These are phyloP conservation scores for Peromyscus maniculatus DNA, from an alignment of 2,113 vertebrate genomes.

Conservation along the genomic window DNA sequence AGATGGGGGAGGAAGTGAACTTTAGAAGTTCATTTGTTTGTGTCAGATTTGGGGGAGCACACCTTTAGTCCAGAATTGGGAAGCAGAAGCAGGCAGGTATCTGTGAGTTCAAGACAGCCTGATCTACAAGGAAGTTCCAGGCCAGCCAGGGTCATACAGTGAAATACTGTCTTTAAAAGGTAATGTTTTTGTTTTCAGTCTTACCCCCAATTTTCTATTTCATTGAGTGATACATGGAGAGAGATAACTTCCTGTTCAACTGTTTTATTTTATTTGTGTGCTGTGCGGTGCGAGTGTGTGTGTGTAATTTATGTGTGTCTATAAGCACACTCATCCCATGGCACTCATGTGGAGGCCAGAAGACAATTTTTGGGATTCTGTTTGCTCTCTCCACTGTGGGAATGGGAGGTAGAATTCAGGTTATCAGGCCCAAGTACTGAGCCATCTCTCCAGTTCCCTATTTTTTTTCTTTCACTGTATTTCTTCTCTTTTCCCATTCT, in stretches of 20 bases:
- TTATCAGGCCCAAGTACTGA: neutral
- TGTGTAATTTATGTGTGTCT: neutral
- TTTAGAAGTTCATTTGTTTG: neutral
- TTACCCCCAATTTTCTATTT: constrained; percentile 1
- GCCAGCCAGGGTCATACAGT: neutral
- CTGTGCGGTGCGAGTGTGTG: neutral
- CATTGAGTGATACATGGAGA: neutral
- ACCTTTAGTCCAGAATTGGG: neutral
- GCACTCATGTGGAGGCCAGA: neutral
- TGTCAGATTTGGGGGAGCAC: neutral
- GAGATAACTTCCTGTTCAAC: neutral
- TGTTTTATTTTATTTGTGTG: neutral
- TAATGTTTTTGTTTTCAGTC: neutral
- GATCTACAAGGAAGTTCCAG: neutral
- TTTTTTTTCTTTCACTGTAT: neutral
- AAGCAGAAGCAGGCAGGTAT: neutral
- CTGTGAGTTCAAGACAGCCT: neutral
- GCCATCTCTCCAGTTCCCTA: neutral
- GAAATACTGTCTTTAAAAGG: neutral
- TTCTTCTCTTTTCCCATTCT: neutral
- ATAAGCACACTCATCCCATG: neutral
- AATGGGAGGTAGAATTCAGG: neutral
- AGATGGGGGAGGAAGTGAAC: neutral
- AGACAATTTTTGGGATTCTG: neutral
- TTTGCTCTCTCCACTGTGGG: neutral